A percentile compares a stretch with the other conserved stretches of the same genome.
These are phyloP conservation scores for Chaetodon trifasciatus DNA, from an alignment of 2,797 vertebrate species.

Conservation along the genomic window DNA sequence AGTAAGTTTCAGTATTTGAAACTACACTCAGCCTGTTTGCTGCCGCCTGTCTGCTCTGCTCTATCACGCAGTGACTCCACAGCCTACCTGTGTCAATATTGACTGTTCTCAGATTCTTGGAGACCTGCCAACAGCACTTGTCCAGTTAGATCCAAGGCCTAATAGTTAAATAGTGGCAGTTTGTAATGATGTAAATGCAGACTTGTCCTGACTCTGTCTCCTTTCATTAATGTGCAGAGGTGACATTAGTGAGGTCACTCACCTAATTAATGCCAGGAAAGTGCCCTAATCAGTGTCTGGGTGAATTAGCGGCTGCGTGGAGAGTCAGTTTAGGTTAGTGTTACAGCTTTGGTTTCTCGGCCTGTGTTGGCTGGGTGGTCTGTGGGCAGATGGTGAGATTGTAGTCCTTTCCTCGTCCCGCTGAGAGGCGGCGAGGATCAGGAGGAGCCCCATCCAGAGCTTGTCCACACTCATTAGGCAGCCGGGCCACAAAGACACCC, in stretches of 20 bases:
- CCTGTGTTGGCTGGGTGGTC: constrained; percentile 59
- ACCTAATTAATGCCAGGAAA: constrained; percentile 55
- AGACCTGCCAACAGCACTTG: constrained; percentile 12
- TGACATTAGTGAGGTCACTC: constrained; percentile 37
- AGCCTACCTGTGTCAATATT: constrained; percentile 40
- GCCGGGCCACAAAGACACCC: constrained; percentile 48
- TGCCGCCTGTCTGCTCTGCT: neutral
- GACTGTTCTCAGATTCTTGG: constrained; percentile 33
- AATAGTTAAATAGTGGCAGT: constrained; percentile 41
- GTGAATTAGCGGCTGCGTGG: constrained; percentile 43
- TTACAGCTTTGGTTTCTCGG: constrained; percentile 10
- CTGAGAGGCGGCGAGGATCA: constrained; percentile 61
- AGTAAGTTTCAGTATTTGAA: constrained; percentile 5
- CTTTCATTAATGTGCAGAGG: constrained; percentile 39
- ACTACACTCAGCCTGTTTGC: neutral
- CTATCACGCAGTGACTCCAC: constrained; percentile 5
- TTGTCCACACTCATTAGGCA: constrained; percentile 73
- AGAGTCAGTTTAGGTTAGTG: constrained; percentile 45
- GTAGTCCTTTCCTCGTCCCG: constrained; percentile 45
- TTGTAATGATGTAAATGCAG: constrained; percentile 18
- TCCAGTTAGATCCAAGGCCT: constrained; percentile 20
- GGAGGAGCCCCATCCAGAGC: constrained; percentile 62
- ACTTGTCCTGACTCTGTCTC: constrained; percentile 34
- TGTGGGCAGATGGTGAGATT: constrained; percentile 66
- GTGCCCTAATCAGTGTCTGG: constrained; percentile 44